These are phyloP conservation scores for Episyrphus balteatus DNA, from an alignment of 1,140 invertebrate genomes.

Conservation along the genomic window DNA sequence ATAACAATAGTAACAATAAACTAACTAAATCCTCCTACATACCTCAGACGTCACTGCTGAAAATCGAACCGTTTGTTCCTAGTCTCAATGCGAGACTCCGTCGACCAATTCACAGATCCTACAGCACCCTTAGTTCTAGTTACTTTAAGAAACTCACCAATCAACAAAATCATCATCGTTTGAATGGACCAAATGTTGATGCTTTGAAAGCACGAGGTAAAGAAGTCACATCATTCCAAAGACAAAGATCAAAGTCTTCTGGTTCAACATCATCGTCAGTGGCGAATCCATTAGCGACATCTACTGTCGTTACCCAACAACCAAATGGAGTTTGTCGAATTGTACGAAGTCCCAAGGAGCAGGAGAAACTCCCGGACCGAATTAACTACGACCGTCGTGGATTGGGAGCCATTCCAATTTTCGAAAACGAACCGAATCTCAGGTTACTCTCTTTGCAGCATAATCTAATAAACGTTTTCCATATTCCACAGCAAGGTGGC, in stretches of 20 bases:
- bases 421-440: slow-evolving; percentile 66
- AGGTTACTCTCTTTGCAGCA: slow-evolving; percentile 80
- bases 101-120: slow-evolving; percentile 41
- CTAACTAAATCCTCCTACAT: slow-evolving; percentile 12
- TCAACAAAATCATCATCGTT: slow-evolving; percentile 7
- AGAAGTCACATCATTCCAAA: background rate
- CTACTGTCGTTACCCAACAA: slow-evolving; percentile 21
- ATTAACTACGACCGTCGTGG: slow-evolving; percentile 67
- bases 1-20: slow-evolving; percentile 17
- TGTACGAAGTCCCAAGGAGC: slow-evolving; percentile 51
- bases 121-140: slow-evolving; percentile 40
- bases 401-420: slow-evolving; percentile 62
- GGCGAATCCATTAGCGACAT: slow-evolving; percentile 12
- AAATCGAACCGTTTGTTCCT: slow-evolving; percentile 48
- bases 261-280: slow-evolving; percentile 27
- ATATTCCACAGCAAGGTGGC: slow-evolving; percentile 26
- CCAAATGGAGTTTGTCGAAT: slow-evolving; percentile 43
- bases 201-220: too few species aligned
- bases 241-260: slow-evolving; percentile 12
- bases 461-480: slow-evolving; percentile 70
- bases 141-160: slow-evolving; percentile 13
- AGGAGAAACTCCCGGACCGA: slow-evolving; percentile 62
- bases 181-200: too few species aligned
- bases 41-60: slow-evolving; percentile 42
- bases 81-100: slow-evolving; percentile 36